Conservation (phyloP, 1,140 invertebrate genomes). For the Diabrotica undecimpunctata region DNA sequence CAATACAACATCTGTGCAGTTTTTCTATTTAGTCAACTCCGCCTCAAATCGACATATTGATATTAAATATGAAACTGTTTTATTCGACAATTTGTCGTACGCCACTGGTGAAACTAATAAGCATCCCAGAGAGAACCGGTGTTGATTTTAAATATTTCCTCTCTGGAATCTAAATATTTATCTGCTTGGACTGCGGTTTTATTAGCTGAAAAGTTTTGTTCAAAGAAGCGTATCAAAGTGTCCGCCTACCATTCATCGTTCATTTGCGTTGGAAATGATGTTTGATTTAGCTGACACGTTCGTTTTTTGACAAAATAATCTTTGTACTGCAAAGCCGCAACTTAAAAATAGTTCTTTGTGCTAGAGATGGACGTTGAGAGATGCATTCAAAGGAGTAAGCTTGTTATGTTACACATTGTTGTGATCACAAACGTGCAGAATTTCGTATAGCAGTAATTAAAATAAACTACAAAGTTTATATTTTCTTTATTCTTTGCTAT, state of each 20-base stretch:
- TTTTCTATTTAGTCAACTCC: too few relatives aligned
- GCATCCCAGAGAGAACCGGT: constrained; percentile 16
- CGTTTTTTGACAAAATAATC: constrained; percentile 9
- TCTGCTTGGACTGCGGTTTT: constrained; percentile 27
- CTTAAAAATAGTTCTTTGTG: neutral
- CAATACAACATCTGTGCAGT: too few relatives aligned
- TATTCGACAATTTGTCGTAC: neutral
- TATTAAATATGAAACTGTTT: too few relatives aligned
- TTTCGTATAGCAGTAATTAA: neutral
- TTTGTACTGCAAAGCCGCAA: neutral
- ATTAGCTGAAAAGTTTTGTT: constrained; percentile 32
- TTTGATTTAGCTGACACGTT: constrained; percentile 15
- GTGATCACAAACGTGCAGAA: neutral
- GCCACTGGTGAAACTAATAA: constrained; percentile 22
- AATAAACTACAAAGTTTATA: too few relatives aligned
- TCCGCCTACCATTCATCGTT: constrained; percentile 29
- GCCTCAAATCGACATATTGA: neutral
- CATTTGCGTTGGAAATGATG: constrained; percentile 7
- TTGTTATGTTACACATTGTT: neutral
- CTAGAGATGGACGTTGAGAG: neutral
- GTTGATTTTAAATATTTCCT: constrained; percentile 31
- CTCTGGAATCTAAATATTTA: constrained; percentile 32
- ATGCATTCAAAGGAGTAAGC: neutral
- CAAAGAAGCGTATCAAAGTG: constrained; percentile 34
- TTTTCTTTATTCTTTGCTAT: too few relatives aligned